Evolutionary conservation across 2,113 vertebrate genomes (phyloP).

Genomic region (Apodemus speciosus): DNA sequence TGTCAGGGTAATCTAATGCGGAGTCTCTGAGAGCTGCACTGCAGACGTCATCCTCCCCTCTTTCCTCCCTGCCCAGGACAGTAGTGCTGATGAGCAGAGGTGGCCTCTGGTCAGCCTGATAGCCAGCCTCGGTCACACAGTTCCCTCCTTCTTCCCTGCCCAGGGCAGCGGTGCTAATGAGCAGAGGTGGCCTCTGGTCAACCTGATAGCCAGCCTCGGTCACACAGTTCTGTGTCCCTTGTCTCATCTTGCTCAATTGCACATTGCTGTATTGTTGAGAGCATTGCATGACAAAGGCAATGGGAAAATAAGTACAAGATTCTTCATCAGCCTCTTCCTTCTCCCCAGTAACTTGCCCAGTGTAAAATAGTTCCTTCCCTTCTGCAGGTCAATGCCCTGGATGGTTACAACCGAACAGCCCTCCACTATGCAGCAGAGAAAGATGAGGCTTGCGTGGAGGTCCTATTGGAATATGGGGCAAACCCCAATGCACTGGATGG

Average conservation of each 20-base stretch:
- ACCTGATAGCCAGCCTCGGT: too few species aligned
- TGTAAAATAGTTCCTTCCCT: slow-evolving; percentile 20
- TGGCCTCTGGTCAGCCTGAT: neutral
- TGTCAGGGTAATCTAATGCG: neutral
- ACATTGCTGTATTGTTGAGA: neutral
- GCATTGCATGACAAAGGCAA: neutral
- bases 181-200: neutral
- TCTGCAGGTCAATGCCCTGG: slow-evolving; percentile 93
- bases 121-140: neutral
- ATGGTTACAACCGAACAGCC: slow-evolving; percentile 97
- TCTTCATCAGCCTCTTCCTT: neutral
- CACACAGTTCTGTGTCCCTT: neutral
- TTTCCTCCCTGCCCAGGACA: neutral
- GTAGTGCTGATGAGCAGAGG: neutral
- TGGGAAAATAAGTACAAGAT: neutral
- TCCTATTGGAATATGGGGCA: slow-evolving; percentile 94
- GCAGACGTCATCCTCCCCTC: neutral
- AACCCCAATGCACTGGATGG: slow-evolving; percentile 93
- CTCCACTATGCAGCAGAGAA: slow-evolving; percentile 98
- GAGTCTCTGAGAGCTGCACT: neutral
- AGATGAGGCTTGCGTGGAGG: slow-evolving; percentile 95
- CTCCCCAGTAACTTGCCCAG: neutral
- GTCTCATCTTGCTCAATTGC: neutral
- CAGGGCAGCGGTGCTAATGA: neutral
- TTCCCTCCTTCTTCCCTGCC: neutral